A percentile compares a stretch with the other conserved stretches of the same genome.
phyloP scores from a whole-genome alignment of 2,113 vertebrate genomes.

The Perccottus glenii region DNA sequence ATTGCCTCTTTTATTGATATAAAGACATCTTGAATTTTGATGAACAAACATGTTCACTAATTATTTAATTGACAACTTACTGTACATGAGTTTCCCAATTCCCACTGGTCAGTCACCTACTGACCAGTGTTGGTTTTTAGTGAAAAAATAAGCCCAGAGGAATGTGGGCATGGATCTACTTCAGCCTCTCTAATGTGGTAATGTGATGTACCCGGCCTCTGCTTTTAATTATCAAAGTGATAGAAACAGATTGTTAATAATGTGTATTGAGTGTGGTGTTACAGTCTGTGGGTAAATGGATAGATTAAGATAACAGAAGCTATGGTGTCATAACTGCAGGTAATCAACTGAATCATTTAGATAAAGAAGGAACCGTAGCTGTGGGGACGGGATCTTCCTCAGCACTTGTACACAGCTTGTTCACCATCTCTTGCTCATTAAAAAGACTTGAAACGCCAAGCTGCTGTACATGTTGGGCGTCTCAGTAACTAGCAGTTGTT shows the following conservation, averaged over 20 bases:
- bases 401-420: constrained; percentile 36
- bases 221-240: constrained; percentile 11
- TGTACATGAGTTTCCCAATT: no score
- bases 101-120: background rate
- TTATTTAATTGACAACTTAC: no score
- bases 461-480: constrained; percentile 17
- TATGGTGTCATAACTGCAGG: constrained; percentile 49
- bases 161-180: background rate
- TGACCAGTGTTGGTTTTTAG: background rate
- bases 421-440: constrained; percentile 36
- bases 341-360: constrained; percentile 60
- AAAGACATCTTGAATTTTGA: no score
- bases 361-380: constrained; percentile 30
- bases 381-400: constrained; percentile 4
- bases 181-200: background rate
- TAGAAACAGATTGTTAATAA: constrained; percentile 27
- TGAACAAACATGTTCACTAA: no score
- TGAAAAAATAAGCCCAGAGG: background rate
- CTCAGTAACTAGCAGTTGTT: constrained; percentile 12
- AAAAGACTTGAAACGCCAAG: constrained; percentile 34
- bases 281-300: constrained; percentile 21
- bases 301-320: constrained; percentile 44
- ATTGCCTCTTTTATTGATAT: no score
- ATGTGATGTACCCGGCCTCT: background rate
- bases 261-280: constrained; percentile 14